Conservation (phyloP, 2,888 invertebrate species). For the Eucera pruinosa region DNA sequence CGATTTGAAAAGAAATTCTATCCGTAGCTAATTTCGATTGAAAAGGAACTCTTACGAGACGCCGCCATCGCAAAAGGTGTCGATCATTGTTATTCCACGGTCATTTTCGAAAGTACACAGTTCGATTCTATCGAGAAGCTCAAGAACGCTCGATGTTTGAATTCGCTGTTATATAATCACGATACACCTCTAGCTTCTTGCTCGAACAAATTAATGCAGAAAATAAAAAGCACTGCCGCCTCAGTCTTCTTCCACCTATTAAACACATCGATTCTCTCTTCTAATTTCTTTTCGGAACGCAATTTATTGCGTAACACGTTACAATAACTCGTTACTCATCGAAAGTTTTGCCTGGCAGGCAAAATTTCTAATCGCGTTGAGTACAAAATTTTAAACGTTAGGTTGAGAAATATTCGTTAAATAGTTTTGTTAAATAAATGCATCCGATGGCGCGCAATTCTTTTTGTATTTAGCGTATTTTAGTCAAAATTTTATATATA, state of each 20-base stretch:
- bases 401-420: no score
- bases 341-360: no score
- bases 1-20: neutral
- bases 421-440: no score
- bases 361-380: no score
- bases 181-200: no score
- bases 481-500: no score
- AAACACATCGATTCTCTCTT: neutral
- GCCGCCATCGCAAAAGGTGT: conserved; percentile 11
- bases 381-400: no score
- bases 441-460: no score
- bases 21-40: conserved; percentile 1
- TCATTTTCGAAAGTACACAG: conserved; percentile 34
- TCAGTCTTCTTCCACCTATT: conserved; percentile 4
- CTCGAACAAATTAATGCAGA: conserved; percentile 39
- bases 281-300: no score
- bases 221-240: conserved; percentile 14
- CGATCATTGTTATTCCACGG: conserved; percentile 50
- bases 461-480: no score
- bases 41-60: neutral
- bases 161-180: conserved; percentile 52
- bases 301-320: neutral
- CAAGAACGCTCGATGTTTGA: conserved; percentile 13
- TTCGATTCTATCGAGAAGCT: conserved; percentile 28
- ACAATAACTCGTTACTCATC: neutral